These are phyloP conservation scores for Acromyrmex charruanus DNA, from an alignment of 1,140 invertebrate genomes.

Conservation along the genomic window DNA sequence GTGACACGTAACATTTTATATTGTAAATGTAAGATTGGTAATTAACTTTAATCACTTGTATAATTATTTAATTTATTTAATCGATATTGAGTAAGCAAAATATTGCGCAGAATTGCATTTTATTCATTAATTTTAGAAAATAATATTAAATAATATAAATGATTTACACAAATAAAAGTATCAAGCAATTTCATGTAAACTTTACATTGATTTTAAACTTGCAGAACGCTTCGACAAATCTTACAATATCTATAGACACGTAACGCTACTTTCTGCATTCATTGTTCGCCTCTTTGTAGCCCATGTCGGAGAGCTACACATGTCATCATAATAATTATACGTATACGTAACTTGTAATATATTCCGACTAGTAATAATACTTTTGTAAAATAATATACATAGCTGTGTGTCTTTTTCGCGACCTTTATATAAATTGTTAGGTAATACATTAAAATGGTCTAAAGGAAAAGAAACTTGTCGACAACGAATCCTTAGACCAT, in stretches of 20 bases:
- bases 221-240: background rate
- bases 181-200: background rate
- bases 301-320: background rate
- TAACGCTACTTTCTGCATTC: background rate
- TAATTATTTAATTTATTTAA: background rate
- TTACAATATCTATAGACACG: background rate
- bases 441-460: background rate
- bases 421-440: background rate
- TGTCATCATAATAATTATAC: constrained; percentile 17
- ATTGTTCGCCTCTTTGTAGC: background rate
- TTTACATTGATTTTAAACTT: background rate
- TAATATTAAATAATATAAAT: background rate
- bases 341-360: constrained; percentile 5
- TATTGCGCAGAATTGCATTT: background rate
- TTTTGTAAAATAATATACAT: constrained; percentile 3
- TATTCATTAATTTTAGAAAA: background rate
- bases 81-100: background rate
- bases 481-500: constrained; percentile 5
- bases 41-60: background rate
- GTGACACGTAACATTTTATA: background rate
- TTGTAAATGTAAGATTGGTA: background rate
- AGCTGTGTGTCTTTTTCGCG: background rate
- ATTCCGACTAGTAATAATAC: constrained; percentile 14
- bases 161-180: constrained; percentile 1
- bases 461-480: background rate